These are phyloP conservation scores for Trichoplusia ni DNA, from an alignment of 1,140 invertebrate species.

Conservation along the genomic window DNA sequence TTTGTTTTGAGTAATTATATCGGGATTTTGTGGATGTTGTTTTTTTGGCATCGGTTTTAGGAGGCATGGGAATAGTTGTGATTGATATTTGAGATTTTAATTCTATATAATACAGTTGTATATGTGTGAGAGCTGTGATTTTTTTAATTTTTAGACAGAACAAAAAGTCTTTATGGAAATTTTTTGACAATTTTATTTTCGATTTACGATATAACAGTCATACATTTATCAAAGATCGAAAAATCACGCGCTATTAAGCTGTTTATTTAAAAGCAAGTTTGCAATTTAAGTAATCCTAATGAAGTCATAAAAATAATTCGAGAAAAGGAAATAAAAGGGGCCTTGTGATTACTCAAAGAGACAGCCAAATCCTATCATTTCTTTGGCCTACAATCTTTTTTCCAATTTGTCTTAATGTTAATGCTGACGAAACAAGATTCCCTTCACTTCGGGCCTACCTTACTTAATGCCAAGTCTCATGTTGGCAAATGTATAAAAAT, in stretches of 20 bases:
- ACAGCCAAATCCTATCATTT: conserved; percentile 62
- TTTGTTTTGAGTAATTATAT: neutral
- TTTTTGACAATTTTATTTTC: no score
- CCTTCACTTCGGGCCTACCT: conserved; percentile 39
- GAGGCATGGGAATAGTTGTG: no score
- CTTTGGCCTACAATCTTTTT: conserved; percentile 60
- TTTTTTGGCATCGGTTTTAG: no score
- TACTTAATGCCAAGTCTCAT: conserved; percentile 28
- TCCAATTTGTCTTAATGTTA: conserved; percentile 65
- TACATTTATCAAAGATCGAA: neutral
- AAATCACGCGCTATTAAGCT: neutral
- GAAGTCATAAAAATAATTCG: conserved; percentile 63
- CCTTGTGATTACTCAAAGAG: conserved; percentile 71
- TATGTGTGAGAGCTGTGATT: no score
- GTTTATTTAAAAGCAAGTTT: conserved; percentile 31
- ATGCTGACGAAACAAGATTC: conserved; percentile 60
- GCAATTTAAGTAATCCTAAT: conserved; percentile 64
- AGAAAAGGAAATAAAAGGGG: conserved; percentile 51
- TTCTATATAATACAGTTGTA: no score
- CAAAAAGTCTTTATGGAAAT: no score
- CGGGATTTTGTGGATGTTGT: no score
- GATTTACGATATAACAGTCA: no score
- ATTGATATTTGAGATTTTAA: no score
- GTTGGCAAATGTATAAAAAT: conserved; percentile 27
- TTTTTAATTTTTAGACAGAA: no score